phyloP scores from a whole-genome alignment of 2,113 vertebrate genomes.

The Electrona antarctica region DNA sequence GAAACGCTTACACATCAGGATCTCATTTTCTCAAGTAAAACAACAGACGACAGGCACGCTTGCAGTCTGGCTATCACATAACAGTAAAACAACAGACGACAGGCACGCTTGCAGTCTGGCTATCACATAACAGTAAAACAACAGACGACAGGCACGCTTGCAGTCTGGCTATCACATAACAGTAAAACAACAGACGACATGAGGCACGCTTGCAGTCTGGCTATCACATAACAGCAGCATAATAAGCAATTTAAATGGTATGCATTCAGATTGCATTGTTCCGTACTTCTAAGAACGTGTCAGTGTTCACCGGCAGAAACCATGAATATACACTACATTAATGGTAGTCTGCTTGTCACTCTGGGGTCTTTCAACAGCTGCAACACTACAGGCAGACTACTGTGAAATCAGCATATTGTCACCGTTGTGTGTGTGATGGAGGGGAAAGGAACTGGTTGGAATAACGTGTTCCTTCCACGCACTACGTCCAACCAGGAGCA shows the following conservation, averaged over 20 bases:
- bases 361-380: constrained; percentile 20
- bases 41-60: constrained; percentile 8
- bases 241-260: constrained; percentile 3
- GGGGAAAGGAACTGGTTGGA: too few species aligned
- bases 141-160: constrained; percentile 5
- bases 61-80: constrained; percentile 7
- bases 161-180: constrained; percentile 11
- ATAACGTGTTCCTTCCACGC: too few species aligned
- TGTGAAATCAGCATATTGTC: constrained; percentile 2
- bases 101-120: background rate
- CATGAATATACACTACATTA: constrained; percentile 13
- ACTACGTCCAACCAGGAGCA: too few species aligned
- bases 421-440: too few species aligned
- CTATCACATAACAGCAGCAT: constrained; percentile 15
- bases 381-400: constrained; percentile 8
- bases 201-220: background rate
- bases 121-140: constrained; percentile 20
- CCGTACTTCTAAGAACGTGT: constrained; percentile 3
- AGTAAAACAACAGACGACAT: constrained; percentile 15
- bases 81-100: constrained; percentile 15
- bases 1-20: constrained; percentile 28
- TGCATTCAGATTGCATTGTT: background rate
- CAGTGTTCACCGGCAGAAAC: background rate
- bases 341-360: background rate
- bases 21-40: constrained; percentile 32